Conservation (phyloP, 2,888 invertebrate species). For the Eilema depressum region DNA sequence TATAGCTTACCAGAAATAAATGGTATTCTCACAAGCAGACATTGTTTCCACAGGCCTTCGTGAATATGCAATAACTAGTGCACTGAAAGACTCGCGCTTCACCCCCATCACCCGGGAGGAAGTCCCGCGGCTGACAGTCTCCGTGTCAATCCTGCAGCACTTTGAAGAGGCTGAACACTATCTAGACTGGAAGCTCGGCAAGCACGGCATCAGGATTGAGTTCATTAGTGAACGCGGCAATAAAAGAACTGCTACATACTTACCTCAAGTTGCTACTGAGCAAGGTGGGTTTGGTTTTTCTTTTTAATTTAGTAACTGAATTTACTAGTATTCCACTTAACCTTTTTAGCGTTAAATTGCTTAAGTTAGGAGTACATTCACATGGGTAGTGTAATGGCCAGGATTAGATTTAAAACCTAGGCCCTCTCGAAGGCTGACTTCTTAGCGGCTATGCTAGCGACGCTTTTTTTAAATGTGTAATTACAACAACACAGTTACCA, state of each 20-base stretch:
- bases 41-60: slow-evolving; percentile 89
- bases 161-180: slow-evolving; percentile 98
- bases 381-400: too few relatives aligned
- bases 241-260: slow-evolving; percentile 98
- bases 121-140: slow-evolving; percentile 96
- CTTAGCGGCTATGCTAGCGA: too few relatives aligned
- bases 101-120: slow-evolving; percentile 98
- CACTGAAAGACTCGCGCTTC: slow-evolving; percentile 98
- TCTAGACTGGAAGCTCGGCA: slow-evolving; percentile 98
- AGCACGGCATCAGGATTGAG: slow-evolving; percentile 99
- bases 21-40: too few relatives aligned
- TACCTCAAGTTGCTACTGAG: slow-evolving; percentile 99
- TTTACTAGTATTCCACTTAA: too few relatives aligned
- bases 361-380: too few relatives aligned
- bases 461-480: too few relatives aligned
- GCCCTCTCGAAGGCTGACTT: too few relatives aligned
- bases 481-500: too few relatives aligned
- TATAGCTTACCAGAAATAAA: too few relatives aligned
- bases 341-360: too few relatives aligned
- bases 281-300: slow-evolving; percentile 90
- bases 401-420: too few relatives aligned
- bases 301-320: background rate
- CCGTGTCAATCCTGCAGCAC: slow-evolving; percentile 97
- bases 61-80: slow-evolving; percentile 99
- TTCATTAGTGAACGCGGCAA: slow-evolving; percentile 97